phyloP scores from a whole-genome alignment of 2,888 invertebrate species.

The Noctua pronuba region DNA sequence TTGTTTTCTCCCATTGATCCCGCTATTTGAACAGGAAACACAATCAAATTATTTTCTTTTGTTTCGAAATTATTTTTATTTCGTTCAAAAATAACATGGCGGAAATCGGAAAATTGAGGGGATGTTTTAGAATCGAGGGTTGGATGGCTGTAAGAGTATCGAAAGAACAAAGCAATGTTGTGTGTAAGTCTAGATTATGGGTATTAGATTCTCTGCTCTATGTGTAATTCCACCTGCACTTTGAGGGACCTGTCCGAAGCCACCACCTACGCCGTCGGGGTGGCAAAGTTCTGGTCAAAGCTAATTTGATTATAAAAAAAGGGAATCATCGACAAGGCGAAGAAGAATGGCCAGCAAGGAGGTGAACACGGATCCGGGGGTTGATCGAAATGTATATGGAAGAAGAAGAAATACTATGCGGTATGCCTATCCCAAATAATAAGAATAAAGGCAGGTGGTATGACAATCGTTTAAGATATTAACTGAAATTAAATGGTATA shows the following conservation, averaged over 20 bases:
- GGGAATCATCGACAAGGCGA: background rate
- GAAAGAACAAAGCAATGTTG: background rate
- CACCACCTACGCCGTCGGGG: too few relatives aligned
- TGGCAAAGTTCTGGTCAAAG: background rate
- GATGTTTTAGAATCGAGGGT: background rate
- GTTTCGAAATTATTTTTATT: background rate
- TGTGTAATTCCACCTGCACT: background rate
- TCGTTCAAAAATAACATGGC: background rate
- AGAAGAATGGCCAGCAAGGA: background rate
- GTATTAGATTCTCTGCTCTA: background rate
- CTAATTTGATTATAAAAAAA: background rate
- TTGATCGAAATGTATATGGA: background rate
- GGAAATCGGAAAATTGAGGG: background rate
- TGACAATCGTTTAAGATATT: too few relatives aligned
- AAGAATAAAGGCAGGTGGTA: too few relatives aligned
- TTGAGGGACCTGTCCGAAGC: background rate
- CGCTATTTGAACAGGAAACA: conserved; percentile 26
- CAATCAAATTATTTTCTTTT: conserved; percentile 27
- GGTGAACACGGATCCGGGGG: background rate
- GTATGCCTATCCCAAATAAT: background rate
- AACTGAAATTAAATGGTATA: background rate
- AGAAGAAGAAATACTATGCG: background rate
- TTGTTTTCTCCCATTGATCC: conserved; percentile 21
- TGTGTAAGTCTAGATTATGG: background rate
- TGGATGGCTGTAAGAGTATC: background rate